These are phyloP conservation scores for Sander lucioperca DNA, from an alignment of 2,113 vertebrate species.

Conservation along the genomic window DNA sequence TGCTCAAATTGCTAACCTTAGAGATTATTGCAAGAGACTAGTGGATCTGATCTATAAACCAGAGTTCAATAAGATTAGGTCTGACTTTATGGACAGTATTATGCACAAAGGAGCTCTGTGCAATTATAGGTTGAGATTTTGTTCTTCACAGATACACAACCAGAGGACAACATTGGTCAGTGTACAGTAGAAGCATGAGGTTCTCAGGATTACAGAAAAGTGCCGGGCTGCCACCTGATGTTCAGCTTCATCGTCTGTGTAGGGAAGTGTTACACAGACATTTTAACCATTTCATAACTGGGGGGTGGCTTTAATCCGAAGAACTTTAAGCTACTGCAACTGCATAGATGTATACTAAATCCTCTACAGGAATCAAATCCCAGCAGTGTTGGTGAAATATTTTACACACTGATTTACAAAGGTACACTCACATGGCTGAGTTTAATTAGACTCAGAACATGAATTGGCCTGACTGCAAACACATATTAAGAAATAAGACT, in stretches of 20 bases:
- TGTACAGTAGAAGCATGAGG: not conserved
- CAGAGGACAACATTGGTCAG: slow-evolving; percentile 39
- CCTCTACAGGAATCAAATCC: not conserved
- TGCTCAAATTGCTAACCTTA: slow-evolving; percentile 55
- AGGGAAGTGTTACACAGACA: not conserved
- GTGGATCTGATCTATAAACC: slow-evolving; percentile 55
- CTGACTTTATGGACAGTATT: slow-evolving; percentile 53
- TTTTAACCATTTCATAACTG: not conserved
- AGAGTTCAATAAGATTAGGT: slow-evolving; percentile 71
- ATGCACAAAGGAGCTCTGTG: slow-evolving; percentile 37
- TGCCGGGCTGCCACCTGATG: slow-evolving; percentile 76
- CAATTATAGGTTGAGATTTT: slow-evolving; percentile 23
- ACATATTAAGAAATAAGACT: slow-evolving; percentile 5
- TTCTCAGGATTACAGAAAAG: slow-evolving; percentile 37
- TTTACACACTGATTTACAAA: slow-evolving; percentile 20
- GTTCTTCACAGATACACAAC: slow-evolving; percentile 28
- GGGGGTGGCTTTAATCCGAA: not conserved
- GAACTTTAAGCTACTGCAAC: not conserved
- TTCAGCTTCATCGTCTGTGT: slow-evolving; percentile 28
- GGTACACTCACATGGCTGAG: not conserved
- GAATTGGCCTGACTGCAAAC: not conserved
- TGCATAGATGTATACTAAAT: not conserved
- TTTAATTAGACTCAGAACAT: slow-evolving; percentile 35
- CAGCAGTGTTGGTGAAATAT: not conserved
- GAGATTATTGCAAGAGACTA: slow-evolving; percentile 47